Evolutionary conservation across 2,888 invertebrate genomes (phyloP), one percentile per base, ranked within the genome.

Genomic region (Agrochola macilenta): DNA sequence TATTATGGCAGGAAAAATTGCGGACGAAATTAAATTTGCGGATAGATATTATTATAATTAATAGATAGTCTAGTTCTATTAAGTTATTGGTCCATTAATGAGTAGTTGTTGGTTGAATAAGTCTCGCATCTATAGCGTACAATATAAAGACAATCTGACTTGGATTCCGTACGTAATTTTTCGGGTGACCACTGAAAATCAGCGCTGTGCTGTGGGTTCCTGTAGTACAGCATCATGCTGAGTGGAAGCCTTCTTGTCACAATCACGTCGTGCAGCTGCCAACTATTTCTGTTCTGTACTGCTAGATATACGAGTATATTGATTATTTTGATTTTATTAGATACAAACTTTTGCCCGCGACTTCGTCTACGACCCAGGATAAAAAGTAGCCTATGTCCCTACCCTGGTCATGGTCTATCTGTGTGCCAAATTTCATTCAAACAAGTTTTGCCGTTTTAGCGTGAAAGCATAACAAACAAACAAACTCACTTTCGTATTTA

Each of bases 1-100:
- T 87, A 88, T 87, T 80, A 87, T 82, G 74, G 69, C 35, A 14
- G 74, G 74, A 82, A 84, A 83, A 84, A 87, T 75, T 81, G 79
- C 69, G 35, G 72, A 65, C 39, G 78, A 74, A 80, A 82, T 84
- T 81, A 71, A 84, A 73, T 86, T 82, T 76, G 11, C 11, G 35
- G 23, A 60, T 70, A 72, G n/a, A 78, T 74, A 61, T 14, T 81
- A 46, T 63, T 65, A 12, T 65, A 71, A 65, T 74, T 65, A 70
- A 30, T 64, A 46, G 26, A 46, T 74, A 14, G 5, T 43, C 49
- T 69, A 69, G 39, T 54, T 35, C 20, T 52, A 17, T 8, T 17
- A 9, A 35, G 3, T 43, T 43, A 63, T 30, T 20, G 17, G 7
- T 30, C 8, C 39, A 61, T 20, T 14, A 49, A 46, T 17, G 20